These are phyloP conservation scores for Dryobates pubescens DNA, from an alignment of 2,797 vertebrate genomes.

Conservation along the genomic window DNA sequence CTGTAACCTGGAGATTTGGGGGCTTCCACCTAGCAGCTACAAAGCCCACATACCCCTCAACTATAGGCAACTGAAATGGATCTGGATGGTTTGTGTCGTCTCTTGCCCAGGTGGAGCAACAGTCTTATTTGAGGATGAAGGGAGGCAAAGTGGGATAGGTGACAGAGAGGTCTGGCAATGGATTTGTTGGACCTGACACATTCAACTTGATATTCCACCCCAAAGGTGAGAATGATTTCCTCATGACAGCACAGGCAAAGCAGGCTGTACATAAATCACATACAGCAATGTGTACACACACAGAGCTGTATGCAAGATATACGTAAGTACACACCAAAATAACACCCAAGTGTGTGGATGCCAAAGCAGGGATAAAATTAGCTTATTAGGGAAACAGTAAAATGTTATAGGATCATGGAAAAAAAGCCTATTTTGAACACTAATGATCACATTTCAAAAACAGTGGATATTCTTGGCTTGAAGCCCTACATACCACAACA, in stretches of 20 bases:
- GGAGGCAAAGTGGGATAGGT: background rate
- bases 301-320: background rate
- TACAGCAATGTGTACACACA: background rate
- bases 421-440: conserved; percentile 35
- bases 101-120: background rate
- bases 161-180: background rate
- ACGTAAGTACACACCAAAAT: background rate
- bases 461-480: conserved; percentile 15
- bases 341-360: background rate
- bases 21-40: background rate
- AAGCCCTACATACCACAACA: conserved; percentile 1
- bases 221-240: background rate
- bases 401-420: conserved; percentile 24
- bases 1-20: background rate
- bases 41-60: background rate
- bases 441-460: conserved; percentile 33
- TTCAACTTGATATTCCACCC: background rate
- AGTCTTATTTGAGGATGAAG: background rate
- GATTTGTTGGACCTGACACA: background rate
- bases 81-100: background rate
- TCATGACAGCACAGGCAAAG: background rate
- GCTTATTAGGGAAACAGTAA: background rate
- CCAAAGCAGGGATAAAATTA: conserved; percentile 16
- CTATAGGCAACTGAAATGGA: background rate
- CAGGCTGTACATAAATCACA: background rate